Evolutionary conservation across 2,113 vertebrate genomes (phyloP).

Genomic region (Macquaria ambigua): DNA sequence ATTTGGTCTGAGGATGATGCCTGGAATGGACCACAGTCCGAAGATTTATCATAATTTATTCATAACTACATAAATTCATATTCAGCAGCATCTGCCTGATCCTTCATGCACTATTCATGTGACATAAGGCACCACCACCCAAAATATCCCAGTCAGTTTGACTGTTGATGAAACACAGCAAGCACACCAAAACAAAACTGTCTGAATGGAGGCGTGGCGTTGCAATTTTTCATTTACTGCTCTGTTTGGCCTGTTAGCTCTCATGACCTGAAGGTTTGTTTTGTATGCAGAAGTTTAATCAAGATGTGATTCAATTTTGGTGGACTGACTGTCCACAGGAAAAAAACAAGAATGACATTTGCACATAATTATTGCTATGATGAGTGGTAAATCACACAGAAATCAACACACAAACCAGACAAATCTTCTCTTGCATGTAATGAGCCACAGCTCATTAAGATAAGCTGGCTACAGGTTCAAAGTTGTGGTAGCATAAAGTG

Average conservation of each 20-base stretch:
- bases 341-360: constrained; percentile 50
- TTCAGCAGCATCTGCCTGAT: constrained; percentile 77
- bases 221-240: constrained; percentile 3
- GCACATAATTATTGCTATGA: constrained; percentile 21
- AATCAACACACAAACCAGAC: constrained; percentile 38
- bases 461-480: constrained; percentile 44
- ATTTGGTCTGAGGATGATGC: constrained; percentile 39
- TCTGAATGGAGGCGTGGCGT: not conserved
- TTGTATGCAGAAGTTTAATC: constrained; percentile 41
- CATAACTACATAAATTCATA: constrained; percentile 74
- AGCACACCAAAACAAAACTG: constrained; percentile 23
- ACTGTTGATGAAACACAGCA: constrained; percentile 40
- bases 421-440: constrained; percentile 36
- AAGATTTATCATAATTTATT: constrained; percentile 71
- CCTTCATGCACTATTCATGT: constrained; percentile 77
- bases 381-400: not conserved
- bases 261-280: constrained; percentile 27
- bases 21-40: constrained; percentile 42
- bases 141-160: constrained; percentile 8
- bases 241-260: constrained; percentile 19
- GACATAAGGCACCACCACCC: constrained; percentile 47
- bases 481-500: constrained; percentile 49
- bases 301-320: constrained; percentile 26
- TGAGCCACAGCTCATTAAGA: constrained; percentile 59
- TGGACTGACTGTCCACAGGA: constrained; percentile 37